Percentiles rank a stretch among this genome's conserved stretches.
These are phyloP conservation scores for Diacarnus erythraeanus DNA, from an alignment of 37 sponge, comb jelly and placozoan genomes.

Conservation along the genomic window DNA sequence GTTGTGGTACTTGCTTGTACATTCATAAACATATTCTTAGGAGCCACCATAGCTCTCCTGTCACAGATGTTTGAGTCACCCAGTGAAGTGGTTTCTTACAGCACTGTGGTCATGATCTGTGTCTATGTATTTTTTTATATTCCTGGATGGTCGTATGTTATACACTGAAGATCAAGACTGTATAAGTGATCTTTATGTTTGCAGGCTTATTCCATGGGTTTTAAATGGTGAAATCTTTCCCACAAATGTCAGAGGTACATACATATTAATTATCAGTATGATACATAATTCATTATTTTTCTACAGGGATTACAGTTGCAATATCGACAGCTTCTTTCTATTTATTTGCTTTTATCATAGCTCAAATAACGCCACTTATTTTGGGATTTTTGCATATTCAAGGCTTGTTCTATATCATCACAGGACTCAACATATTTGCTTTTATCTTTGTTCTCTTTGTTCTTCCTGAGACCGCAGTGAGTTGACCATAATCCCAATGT, in stretches of 20 bases:
- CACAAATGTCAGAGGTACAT: not conserved
- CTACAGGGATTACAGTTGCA: not conserved
- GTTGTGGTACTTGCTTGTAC: not conserved
- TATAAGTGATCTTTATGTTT: not conserved
- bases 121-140: not conserved
- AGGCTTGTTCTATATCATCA: slow-evolving; percentile 5
- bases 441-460: not conserved
- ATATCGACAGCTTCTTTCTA: slow-evolving; percentile 1
- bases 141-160: not conserved
- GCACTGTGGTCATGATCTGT: not conserved
- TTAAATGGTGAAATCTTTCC: not conserved
- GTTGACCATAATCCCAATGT: not conserved
- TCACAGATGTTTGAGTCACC: not conserved
- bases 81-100: not conserved
- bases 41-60: not conserved
- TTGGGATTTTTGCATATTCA: not conserved
- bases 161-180: too few species aligned
- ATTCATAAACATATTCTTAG: not conserved
- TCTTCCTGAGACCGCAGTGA: slow-evolving; percentile 18
- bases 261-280: not conserved
- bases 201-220: slow-evolving; percentile 5
- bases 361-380: not conserved
- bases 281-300: not conserved
- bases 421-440: not conserved
- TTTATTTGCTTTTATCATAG: not conserved